Percentiles rank a stretch among this genome's conserved stretches.
Conservation (phyloP, 2,113 vertebrate species). For the Pycnonotus jocosus region DNA sequence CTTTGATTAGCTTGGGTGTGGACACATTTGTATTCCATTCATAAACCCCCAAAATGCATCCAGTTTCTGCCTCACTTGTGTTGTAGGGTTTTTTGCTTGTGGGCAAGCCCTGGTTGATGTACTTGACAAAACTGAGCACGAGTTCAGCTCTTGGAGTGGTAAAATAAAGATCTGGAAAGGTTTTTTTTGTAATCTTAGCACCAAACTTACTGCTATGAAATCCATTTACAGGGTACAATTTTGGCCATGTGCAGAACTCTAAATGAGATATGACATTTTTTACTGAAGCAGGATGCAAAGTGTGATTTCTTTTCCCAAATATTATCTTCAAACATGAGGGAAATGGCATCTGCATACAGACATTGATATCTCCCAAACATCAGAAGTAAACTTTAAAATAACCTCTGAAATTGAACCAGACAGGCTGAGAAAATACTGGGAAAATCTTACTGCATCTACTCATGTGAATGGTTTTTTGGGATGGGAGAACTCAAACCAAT, state of each 20-base stretch:
- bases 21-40: neutral
- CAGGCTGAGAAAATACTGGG: neutral
- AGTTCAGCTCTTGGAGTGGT: neutral
- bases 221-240: neutral
- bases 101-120: neutral
- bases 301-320: neutral
- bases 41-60: neutral
- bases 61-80: neutral
- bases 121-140: neutral
- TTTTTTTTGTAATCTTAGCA: neutral
- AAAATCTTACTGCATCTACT: neutral
- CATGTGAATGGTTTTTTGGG: neutral
- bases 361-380: neutral
- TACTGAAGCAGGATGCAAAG: neutral
- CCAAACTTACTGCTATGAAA: neutral
- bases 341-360: neutral
- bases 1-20: neutral
- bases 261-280: neutral
- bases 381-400: neutral
- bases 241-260: neutral
- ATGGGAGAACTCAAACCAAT: neutral
- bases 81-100: neutral
- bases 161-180: neutral
- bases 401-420: neutral
- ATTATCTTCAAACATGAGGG: neutral